phyloP scores from a whole-genome alignment of 2,113 vertebrate genomes.

The Peucedramus taeniatus region DNA sequence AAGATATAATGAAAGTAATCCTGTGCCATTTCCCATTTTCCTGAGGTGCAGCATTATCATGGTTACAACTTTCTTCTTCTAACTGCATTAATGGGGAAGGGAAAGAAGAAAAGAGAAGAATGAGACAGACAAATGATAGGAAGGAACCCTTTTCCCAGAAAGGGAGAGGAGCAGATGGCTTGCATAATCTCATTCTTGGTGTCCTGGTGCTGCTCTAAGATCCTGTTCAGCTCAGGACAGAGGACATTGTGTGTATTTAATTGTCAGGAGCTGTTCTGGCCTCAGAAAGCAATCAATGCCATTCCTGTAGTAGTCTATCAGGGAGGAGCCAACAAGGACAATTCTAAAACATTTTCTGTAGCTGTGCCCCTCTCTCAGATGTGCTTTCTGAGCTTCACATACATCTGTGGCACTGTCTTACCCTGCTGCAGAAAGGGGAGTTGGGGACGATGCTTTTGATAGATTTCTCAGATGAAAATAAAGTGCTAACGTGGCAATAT shows the following conservation, averaged over 20 bases:
- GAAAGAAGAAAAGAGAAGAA: not conserved
- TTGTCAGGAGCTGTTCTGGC: not conserved
- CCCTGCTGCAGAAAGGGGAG: rapidly evolving
- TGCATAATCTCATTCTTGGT: not conserved
- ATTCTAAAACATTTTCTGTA: not conserved
- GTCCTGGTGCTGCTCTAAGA: not conserved
- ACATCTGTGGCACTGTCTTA: rapidly evolving
- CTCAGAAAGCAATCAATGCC: rapidly evolving
- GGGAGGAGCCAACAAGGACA: not conserved
- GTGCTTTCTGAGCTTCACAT: not conserved
- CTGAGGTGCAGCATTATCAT: not conserved
- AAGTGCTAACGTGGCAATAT: rapidly evolving
- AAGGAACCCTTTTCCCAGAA: not conserved
- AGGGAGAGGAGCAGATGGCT: not conserved
- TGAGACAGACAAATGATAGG: not conserved
- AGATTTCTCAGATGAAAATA: rapidly evolving
- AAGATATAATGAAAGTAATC: not conserved
- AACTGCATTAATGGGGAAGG: not conserved
- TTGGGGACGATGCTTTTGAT: not conserved
- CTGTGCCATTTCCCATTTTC: not conserved
- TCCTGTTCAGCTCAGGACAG: not conserved
- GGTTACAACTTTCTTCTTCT: not conserved
- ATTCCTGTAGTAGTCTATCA: no score
- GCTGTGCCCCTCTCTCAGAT: not conserved
- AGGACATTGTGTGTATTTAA: not conserved